phyloP scores from a whole-genome alignment of 2,797 vertebrate genomes.

The Artibeus jamaicensis region DNA sequence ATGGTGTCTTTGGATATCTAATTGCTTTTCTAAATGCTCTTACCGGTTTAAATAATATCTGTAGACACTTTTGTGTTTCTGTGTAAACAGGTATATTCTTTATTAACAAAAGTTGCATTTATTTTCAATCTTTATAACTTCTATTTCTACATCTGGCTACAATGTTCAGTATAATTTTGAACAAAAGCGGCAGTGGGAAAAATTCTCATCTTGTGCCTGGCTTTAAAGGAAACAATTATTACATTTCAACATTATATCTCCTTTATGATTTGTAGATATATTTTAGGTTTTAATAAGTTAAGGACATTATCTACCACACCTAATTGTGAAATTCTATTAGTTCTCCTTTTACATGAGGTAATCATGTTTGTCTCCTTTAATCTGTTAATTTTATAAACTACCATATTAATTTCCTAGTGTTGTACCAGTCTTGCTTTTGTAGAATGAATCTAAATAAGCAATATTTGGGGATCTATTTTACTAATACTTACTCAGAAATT shows the following conservation, averaged over 20 bases:
- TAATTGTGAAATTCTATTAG: neutral
- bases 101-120: neutral
- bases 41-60: neutral
- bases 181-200: neutral
- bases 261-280: neutral
- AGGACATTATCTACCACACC: neutral
- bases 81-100: neutral
- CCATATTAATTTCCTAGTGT: neutral
- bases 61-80: neutral
- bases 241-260: neutral
- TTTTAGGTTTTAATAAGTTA: neutral
- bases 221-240: neutral
- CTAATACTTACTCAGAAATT: neutral
- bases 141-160: neutral
- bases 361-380: neutral
- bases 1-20: neutral
- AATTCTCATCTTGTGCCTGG: neutral
- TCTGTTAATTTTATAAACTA: neutral
- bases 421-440: neutral
- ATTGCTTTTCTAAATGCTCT: neutral
- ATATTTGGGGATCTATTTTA: neutral
- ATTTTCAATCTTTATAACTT: neutral
- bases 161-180: neutral
- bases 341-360: neutral
- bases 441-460: neutral